Conservation (phyloP, 2,888 invertebrate genomes). For the Yponomeuta malinellus region DNA sequence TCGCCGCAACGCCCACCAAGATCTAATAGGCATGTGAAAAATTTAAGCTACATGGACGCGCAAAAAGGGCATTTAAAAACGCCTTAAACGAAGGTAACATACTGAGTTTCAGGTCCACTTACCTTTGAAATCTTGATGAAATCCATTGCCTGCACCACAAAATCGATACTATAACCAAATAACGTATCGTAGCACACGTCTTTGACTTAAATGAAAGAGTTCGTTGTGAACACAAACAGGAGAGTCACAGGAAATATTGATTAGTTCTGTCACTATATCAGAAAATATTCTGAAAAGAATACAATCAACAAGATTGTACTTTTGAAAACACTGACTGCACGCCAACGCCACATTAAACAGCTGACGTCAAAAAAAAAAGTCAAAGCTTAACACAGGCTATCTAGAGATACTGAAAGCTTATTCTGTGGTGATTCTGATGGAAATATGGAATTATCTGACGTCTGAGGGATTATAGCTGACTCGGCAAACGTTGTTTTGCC, state of each 20-base stretch:
- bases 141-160: slow-evolving; percentile 50
- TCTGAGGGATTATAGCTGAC: no score
- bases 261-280: not conserved
- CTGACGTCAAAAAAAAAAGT: not conserved
- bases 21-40: no score
- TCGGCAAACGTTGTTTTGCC: no score
- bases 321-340: not conserved
- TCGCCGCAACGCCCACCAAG: no score
- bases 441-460: no score
- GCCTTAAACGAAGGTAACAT: no score
- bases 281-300: not conserved
- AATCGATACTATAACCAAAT: slow-evolving; percentile 53
- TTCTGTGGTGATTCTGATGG: not conserved
- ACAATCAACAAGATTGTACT: not conserved
- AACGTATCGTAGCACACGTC: slow-evolving; percentile 18
- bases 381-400: no score
- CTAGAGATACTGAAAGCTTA: not conserved
- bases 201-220: not conserved
- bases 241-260: not conserved
- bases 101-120: slow-evolving; percentile 24
- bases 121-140: slow-evolving; percentile 67
- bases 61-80: no score
- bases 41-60: no score
- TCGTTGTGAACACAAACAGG: not conserved
- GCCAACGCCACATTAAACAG: not conserved